Evolutionary conservation across 1,140 invertebrate species (phyloP).

Genomic region (Brachystomella parvula): DNA sequence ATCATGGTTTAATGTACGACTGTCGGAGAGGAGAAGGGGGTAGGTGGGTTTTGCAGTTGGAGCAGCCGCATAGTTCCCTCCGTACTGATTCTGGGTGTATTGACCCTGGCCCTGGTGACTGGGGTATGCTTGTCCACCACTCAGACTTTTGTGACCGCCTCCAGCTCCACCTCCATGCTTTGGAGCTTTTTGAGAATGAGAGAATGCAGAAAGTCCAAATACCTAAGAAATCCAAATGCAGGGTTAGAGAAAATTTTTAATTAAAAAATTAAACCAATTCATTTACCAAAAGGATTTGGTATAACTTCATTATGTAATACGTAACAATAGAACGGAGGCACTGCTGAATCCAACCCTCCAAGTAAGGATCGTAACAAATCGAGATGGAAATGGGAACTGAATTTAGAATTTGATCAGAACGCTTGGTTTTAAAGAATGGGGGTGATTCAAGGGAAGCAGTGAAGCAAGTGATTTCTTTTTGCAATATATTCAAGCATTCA

Average conservation of each 20-base stretch:
- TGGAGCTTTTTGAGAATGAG: neutral
- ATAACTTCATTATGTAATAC: no score
- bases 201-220: neutral
- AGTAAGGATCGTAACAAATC: no score
- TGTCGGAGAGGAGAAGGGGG: constrained; percentile 30
- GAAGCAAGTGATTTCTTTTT: constrained; percentile 6
- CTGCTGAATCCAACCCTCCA: no score
- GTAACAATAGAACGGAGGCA: no score
- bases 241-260: no score
- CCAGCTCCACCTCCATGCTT: neutral
- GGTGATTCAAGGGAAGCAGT: constrained; percentile 8
- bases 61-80: constrained; percentile 3
- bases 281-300: no score
- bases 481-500: no score
- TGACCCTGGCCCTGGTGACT: neutral
- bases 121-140: neutral
- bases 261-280: no score
- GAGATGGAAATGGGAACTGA: neutral
- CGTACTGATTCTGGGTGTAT: neutral
- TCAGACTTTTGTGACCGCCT: neutral
- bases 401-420: neutral
- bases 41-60: constrained; percentile 24
- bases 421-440: constrained; percentile 6
- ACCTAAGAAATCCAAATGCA: neutral
- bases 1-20: constrained; percentile 32